Base-by-base conservation (phyloP, 2,888 invertebrate genomes). In the Azorinus chamasolen region DNA sequence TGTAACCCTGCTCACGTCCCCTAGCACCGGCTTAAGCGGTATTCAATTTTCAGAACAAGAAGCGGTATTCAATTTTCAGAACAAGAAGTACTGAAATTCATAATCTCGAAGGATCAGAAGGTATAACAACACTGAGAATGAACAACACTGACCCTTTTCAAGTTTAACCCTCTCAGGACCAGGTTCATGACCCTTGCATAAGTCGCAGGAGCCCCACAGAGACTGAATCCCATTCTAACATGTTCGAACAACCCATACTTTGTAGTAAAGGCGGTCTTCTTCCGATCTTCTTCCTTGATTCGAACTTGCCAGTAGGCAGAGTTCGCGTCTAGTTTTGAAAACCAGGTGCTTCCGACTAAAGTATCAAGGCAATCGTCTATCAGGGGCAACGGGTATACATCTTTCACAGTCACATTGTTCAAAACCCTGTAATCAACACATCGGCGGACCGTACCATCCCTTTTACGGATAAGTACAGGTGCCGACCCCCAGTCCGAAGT, bases 261-360 rank as follows among this genome's bases (percentile, higher is more conserved):
- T 14, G 85, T 85, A n/a, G 61, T 68, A 54, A 87, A 84, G 8
- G 87, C 83, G 10, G 85, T 85, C 58, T 84, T 87, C 14, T 54
- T 51, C 14, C 66, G 51, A 43, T 83, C 83, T 22, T 54, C 50
- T 22, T 62, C 50, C 16, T 63, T 78, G 4, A 83, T 71, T 16
- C 18, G 57, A 0, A 81, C 61, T 37, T 83, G 83, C 71, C 65
- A 83, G 41, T 81, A 83, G 1, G 79, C n/a, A n/a, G n/a, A n/a
- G n/a, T n/a, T n/a, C n/a, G n/a, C n/a, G n/a, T n/a, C n/a, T n/a
- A n/a, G n/a, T n/a, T n/a, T n/a, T n/a, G n/a, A n/a, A n/a, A n/a
- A n/a, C n/a, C n/a, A n/a, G n/a, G n/a, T n/a, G n/a, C 25, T 71
- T 18, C 61, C 69, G 0, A 77, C 64, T 24, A 81, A 37, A 2